Base-by-base conservation (phyloP, 2,113 vertebrate genomes). In the Tichodroma muraria region DNA sequence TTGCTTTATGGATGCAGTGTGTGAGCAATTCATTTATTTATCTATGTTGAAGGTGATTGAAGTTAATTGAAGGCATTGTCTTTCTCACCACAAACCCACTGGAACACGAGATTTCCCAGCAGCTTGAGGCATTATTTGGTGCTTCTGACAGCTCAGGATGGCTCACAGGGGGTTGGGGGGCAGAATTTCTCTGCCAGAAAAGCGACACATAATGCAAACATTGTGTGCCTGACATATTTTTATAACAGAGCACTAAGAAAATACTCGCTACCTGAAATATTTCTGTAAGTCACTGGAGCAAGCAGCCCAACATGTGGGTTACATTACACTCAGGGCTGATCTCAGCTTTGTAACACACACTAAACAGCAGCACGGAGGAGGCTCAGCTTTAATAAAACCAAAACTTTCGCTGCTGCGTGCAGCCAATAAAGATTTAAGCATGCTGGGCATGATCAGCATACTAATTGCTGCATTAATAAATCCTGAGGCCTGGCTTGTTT, bases 201-300 rank as follows among this genome's bases (percentile, higher is more conserved):
- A 92, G 54, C 81, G n/a, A 31, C 73, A 6, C 31, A 71, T 88
- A 96, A 96, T 94, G 84, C 88, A 75, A 93, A 89, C 91, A 60
- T 91, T 84, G 89, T 79, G 85, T 23, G 71, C 80, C 69, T 12
- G 20, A 72, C 28, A 9, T 75, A 85, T 82, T 94, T 97, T 96
- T 87, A 78, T 68, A 95, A 61, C 70, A 18, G 91, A 92, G 83
- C 66, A 10, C 89, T 93, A 83, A 94, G 93, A 93, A 97, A 96
- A 97, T 93, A 78, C 90, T 91, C n/a, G 96, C 97, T 96, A 90
- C 96, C 97, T 97, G 96, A 96, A 97, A 80, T 96, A 94, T 96
- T 97, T 93, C 96, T 93, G 94, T 60, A 53, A 96, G 91, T 47
- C 95, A 73, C 37, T 37, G 95, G 88, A 94, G 96, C 96, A 93